Base-by-base conservation (phyloP, 2,888 invertebrate genomes). In the Stratiomys singularior region DNA sequence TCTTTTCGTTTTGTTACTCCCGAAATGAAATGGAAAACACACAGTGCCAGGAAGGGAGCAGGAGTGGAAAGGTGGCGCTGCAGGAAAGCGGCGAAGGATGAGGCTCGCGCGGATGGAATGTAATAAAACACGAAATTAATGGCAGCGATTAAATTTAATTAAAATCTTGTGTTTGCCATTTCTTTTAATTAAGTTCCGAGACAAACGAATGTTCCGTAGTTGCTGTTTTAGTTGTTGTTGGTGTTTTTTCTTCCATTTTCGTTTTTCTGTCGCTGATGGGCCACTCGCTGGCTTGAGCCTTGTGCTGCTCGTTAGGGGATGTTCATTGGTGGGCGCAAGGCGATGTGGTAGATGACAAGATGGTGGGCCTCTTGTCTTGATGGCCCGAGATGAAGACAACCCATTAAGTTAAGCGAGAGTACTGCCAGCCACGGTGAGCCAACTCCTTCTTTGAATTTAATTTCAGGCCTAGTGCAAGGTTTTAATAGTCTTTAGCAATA, bases 71-170 rank as follows among this genome's bases (percentile, higher is more conserved):
- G 27, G 25, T 13, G 0, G 37, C 3, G 37, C 9, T 3, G 47
- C 47, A 21, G 13, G 60, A 21, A 25, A 37, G 13, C n/a, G 60
- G 60, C 3, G 25, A 23, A 60, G 60, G 69, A 47, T 30, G 7
- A 25, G 47, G 47, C 69, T 69, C 69, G 69, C 69, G 56, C 60
- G 71, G 77, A 78, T 79, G 78, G 79, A 77, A 79, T 78, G 80
- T 78, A 80, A 80, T 80, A 80, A 80, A 80, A 80, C 80, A 80
- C 78, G 78, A 80, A 80, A 80, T 80, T 80, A 80, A 80, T 80
- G 79, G 80, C 79, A 78, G 79, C 80, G 80, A 80, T 80, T 80
- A 80, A 78, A 80, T 80, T 80, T 80, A 80, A 80, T 80, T 80
- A 80, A 80, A 80, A 80, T 80, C 80, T 80, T 80, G 80, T 80